Conservation (phyloP, 2,797 vertebrate species). For the Luscinia megarhynchos region DNA sequence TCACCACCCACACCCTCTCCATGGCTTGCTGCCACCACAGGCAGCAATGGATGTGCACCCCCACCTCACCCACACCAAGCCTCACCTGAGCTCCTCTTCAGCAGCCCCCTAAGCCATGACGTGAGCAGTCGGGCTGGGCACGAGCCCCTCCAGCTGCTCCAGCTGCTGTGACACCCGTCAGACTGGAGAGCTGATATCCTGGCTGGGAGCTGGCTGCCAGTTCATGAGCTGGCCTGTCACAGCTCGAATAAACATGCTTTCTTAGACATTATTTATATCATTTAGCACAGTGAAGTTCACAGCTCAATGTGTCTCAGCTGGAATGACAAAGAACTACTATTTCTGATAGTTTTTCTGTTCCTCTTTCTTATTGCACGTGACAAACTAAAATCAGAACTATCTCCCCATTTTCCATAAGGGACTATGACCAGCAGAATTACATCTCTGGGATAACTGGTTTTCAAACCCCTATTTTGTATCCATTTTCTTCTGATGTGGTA, state of each 20-base stretch:
- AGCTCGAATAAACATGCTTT: neutral
- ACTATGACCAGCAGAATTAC: neutral
- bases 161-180: neutral
- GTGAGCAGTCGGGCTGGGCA: neutral
- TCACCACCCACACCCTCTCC: neutral
- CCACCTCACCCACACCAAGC: neutral
- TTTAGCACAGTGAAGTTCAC: neutral
- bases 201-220: neutral
- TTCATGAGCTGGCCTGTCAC: neutral
- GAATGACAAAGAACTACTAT: neutral
- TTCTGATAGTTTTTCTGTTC: neutral
- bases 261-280: neutral
- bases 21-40: neutral
- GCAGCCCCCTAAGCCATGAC: neutral
- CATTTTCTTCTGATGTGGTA: constrained; percentile 2
- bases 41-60: fast-evolving
- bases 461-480: neutral
- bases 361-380: neutral
- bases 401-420: neutral
- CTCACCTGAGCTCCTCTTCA: neutral
- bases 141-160: neutral
- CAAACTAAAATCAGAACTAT: neutral
- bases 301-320: neutral
- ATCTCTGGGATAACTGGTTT: neutral
- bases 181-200: neutral